Evolutionary conservation across 1,140 invertebrate genomes (phyloP).

Genomic region (Cydia strobilella): DNA sequence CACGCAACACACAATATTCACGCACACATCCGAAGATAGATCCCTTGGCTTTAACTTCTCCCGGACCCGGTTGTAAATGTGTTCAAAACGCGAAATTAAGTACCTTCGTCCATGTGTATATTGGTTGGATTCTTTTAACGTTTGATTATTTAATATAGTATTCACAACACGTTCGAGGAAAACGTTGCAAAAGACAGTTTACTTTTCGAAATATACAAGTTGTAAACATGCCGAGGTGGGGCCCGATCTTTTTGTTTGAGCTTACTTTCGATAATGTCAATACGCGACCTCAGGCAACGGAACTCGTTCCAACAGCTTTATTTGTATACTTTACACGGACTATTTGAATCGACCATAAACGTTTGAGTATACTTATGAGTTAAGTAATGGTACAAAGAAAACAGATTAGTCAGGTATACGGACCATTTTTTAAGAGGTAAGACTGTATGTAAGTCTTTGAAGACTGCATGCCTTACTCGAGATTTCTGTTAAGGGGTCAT

Average conservation of each 20-base stretch:
- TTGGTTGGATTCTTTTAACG: conserved; percentile 35
- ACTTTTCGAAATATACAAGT: conserved; percentile 66
- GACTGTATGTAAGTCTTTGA: background rate
- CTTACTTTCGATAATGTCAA: conserved; percentile 76
- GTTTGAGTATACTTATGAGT: conserved; percentile 33
- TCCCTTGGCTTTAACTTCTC: no score
- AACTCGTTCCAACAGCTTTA: conserved; percentile 65
- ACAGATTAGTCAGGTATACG: conserved; percentile 30
- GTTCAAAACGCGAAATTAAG: no score
- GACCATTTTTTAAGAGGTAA: background rate
- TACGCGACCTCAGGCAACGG: conserved; percentile 62
- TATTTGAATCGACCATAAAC: conserved; percentile 51
- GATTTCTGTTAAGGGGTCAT: no score
- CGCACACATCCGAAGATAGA: no score
- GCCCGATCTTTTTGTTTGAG: conserved; percentile 65
- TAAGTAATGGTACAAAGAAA: conserved; percentile 30
- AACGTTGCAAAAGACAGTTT: conserved; percentile 61
- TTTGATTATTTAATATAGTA: conserved; percentile 15
- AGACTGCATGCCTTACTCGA: background rate
- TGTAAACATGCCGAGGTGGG: conserved; percentile 51
- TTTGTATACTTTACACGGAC: conserved; percentile 65
- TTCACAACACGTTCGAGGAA: conserved; percentile 45
- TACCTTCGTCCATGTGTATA: conserved; percentile 29
- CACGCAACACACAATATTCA: no score
- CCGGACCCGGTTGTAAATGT: no score